Percentiles rank a stretch among this genome's conserved stretches.
Evolutionary conservation across 53 echinoderm and acorn worm genomes (phyloP).

Genomic region (Crossaster papposus): DNA sequence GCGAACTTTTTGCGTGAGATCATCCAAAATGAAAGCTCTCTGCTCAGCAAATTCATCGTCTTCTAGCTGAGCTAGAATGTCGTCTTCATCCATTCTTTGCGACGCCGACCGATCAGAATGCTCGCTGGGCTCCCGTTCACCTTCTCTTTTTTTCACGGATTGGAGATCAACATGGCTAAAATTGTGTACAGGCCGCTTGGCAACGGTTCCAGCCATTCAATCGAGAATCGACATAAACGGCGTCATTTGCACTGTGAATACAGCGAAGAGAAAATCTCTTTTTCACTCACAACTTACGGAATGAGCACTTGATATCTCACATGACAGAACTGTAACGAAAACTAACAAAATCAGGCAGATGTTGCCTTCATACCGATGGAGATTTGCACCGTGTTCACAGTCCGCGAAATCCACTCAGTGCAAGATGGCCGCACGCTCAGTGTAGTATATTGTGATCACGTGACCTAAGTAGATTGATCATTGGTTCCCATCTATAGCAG

Average conservation of each 20-base stretch:
- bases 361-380: background rate
- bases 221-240: conserved; percentile 18
- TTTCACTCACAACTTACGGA: background rate
- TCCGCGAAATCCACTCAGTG: background rate
- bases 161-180: conserved; percentile 76
- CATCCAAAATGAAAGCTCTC: conserved; percentile 81
- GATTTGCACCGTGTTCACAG: background rate
- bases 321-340: background rate
- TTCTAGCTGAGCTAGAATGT: conserved; percentile 84
- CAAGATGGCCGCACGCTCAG: conserved; percentile 43
- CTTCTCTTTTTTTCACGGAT: conserved; percentile 55
- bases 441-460: conserved; percentile 48
- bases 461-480: conserved; percentile 36
- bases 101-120: conserved; percentile 34
- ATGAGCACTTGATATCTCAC: conserved; percentile 11
- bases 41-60: conserved; percentile 82
- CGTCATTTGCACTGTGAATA: background rate
- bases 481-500: conserved; percentile 50
- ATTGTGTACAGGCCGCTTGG: conserved; percentile 95
- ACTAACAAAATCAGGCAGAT: conserved; percentile 16
- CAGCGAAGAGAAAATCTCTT: background rate
- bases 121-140: conserved; percentile 19
- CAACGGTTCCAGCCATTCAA: conserved; percentile 98
- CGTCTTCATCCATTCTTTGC: conserved; percentile 95
- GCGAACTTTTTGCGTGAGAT: conserved; percentile 77